Evolutionary conservation across 2,888 invertebrate genomes (phyloP).

Genomic region (Cylloceria caligata): DNA sequence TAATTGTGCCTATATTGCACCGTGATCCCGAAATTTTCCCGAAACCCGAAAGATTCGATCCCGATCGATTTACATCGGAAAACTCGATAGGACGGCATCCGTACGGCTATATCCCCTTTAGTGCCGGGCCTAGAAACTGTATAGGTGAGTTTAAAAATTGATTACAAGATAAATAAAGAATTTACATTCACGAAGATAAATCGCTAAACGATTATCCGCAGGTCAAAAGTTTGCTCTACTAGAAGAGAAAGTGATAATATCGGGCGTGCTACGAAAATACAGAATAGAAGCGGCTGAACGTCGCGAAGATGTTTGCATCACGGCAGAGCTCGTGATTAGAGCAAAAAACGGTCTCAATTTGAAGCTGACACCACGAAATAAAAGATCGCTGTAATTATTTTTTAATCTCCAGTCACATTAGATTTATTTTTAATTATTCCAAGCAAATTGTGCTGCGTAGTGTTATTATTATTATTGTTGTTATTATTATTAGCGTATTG

Average conservation of each 20-base stretch:
- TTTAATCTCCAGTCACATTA: too few species aligned
- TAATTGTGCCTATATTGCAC: slow-evolving; percentile 83
- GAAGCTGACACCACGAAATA: slow-evolving; percentile 70
- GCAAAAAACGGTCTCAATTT: slow-evolving; percentile 87
- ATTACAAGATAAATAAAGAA: neutral
- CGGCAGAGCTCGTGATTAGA: slow-evolving; percentile 87
- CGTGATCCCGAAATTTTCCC: slow-evolving; percentile 84
- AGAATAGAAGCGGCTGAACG: slow-evolving; percentile 86
- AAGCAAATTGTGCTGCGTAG: too few species aligned
- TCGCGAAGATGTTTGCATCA: slow-evolving; percentile 86
- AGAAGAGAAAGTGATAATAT: slow-evolving; percentile 87
- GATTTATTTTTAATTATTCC: too few species aligned
- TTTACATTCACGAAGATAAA: neutral
- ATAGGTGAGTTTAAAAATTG: slow-evolving; percentile 72
- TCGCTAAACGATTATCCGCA: slow-evolving; percentile 53
- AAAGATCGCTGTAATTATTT: slow-evolving; percentile 3
- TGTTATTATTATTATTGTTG: too few species aligned
- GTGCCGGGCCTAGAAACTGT: slow-evolving; percentile 82
- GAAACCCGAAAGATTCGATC: slow-evolving; percentile 85
- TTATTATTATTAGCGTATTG: too few species aligned
- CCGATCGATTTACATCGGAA: slow-evolving; percentile 85
- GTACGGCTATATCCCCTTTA: slow-evolving; percentile 83
- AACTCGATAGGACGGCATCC: slow-evolving; percentile 83
- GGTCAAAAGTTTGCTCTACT: slow-evolving; percentile 87
- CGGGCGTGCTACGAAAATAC: slow-evolving; percentile 86